Percentiles rank a stretch among this genome's conserved stretches.
Conservation (phyloP, 2,113 vertebrate genomes). For the Perca schrenkii region DNA sequence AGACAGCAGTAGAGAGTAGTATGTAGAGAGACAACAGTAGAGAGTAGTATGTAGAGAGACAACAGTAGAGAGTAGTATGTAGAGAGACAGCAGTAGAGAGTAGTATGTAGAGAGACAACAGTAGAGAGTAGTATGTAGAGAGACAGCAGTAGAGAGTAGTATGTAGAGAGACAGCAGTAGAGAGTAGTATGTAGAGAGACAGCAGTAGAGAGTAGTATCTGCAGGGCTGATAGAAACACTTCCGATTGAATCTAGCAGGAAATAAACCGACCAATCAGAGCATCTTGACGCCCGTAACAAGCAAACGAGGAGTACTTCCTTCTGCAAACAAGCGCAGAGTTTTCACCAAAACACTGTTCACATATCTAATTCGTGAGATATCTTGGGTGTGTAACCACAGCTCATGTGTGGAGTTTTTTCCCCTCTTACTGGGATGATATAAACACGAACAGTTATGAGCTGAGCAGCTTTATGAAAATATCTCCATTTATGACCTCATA, state of each 20-base stretch:
- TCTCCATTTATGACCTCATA: not conserved
- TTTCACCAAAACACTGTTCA: slow-evolving; percentile 22
- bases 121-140: too few relatives aligned
- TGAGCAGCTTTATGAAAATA: not conserved
- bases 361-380: slow-evolving; percentile 45
- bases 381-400: not conserved
- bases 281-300: not conserved
- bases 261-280: not conserved
- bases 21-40: too few relatives aligned
- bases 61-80: too few relatives aligned
- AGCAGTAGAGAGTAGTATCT: too few relatives aligned
- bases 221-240: not conserved
- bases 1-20: too few relatives aligned
- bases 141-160: too few relatives aligned
- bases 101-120: too few relatives aligned
- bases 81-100: too few relatives aligned
- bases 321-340: not conserved
- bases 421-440: not conserved
- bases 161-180: too few relatives aligned
- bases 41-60: too few relatives aligned
- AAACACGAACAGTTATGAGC: slow-evolving; percentile 14
- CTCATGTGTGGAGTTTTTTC: not conserved
- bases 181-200: too few relatives aligned
- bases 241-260: not conserved
- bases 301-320: slow-evolving; percentile 3